Percentiles rank a stretch among this genome's conserved stretches.
Evolutionary conservation across 2,797 vertebrate genomes (phyloP).

Genomic region (Xenops minutus): DNA sequence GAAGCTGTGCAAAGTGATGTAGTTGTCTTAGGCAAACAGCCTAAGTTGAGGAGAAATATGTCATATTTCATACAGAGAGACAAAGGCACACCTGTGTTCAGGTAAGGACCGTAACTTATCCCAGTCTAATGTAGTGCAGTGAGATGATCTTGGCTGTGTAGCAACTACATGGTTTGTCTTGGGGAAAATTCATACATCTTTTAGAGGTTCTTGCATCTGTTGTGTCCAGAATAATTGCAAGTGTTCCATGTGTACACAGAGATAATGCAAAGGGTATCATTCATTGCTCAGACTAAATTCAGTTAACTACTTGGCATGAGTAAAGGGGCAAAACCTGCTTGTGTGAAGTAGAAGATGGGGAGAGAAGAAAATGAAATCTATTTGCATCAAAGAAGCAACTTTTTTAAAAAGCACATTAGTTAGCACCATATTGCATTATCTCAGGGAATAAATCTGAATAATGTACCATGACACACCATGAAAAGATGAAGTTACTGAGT

Average conservation of each 20-base stretch:
- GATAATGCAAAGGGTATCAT: not conserved
- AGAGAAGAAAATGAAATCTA: not conserved
- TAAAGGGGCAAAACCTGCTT: not conserved
- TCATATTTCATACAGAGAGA: not conserved
- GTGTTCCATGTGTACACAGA: not conserved
- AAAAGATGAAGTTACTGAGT: not conserved
- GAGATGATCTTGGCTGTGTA: not conserved
- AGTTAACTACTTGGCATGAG: fast-evolving
- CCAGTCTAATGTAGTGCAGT: not conserved
- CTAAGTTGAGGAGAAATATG: not conserved
- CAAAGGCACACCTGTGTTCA: not conserved
- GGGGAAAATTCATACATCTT: not conserved
- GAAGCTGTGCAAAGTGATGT: not conserved
- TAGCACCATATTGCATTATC: not conserved
- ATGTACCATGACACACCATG: not conserved
- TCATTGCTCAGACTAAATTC: not conserved
- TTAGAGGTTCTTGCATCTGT: not conserved
- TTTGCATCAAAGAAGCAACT: not conserved
- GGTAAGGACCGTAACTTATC: not conserved
- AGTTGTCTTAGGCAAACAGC: not conserved
- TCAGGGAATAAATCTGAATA: not conserved
- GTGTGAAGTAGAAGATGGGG: not conserved
- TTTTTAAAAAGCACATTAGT: not conserved
- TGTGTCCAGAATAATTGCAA: not conserved
- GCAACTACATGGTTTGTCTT: not conserved